Conservation (phyloP, 2,113 vertebrate species). For the Mionectes macconnelli region DNA sequence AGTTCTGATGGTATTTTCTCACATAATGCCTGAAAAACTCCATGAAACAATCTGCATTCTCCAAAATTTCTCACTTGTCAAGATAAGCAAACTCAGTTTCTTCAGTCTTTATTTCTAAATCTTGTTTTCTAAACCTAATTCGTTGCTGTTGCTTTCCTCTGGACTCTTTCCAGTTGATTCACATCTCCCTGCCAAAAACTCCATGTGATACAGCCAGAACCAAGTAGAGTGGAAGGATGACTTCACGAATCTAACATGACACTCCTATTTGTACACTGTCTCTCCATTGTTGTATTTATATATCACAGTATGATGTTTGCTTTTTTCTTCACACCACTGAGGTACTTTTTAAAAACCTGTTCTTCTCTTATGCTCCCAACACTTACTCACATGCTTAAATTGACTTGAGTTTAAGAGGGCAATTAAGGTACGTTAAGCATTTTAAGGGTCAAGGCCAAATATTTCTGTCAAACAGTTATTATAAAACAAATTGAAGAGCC, state of each 20-base stretch:
- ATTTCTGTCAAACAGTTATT: background rate
- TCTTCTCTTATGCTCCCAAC: background rate
- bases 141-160: slow-evolving; percentile 1
- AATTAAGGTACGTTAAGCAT: background rate
- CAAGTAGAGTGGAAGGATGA: slow-evolving; percentile 65
- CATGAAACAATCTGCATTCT: background rate
- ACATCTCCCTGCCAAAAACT: slow-evolving; percentile 47
- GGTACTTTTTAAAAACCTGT: slow-evolving; percentile 17
- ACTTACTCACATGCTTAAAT: background rate
- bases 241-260: slow-evolving; percentile 65
- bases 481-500: background rate
- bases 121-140: slow-evolving; percentile 28
- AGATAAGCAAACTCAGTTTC: background rate
- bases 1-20: background rate
- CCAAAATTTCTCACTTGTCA: background rate
- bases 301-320: background rate
- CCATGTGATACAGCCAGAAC: slow-evolving; percentile 46
- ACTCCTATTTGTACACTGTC: slow-evolving; percentile 56
- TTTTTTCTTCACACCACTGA: background rate
- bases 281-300: slow-evolving; percentile 13
- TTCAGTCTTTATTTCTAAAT: slow-evolving; percentile 17
- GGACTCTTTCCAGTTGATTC: slow-evolving; percentile 43
- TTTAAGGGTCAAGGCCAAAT: background rate
- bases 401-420: background rate
- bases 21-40: background rate